Base-by-base conservation (phyloP, 2,113 vertebrate species). In the Catharus minimus region DNA sequence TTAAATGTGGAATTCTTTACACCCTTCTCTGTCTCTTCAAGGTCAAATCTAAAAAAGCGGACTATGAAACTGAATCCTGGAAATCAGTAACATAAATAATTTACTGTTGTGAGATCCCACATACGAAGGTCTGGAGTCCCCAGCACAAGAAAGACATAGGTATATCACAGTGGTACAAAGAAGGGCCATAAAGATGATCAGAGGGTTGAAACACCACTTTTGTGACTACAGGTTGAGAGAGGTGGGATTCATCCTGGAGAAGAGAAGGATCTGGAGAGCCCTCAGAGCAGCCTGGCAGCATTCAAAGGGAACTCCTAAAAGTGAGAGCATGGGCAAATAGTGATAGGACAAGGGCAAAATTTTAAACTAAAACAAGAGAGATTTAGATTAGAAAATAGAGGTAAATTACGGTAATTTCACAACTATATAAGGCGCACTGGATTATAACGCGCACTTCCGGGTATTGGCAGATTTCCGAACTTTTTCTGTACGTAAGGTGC, bases 161-260 rank as follows among this genome's bases (percentile, higher is more conserved):
- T 9, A 20, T 46, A 11, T 39, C 26, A 11, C 9, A n/a, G 3
- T 8, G 19, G 23, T 52, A 27, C 23, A 46, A 49, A 58, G 15
- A 38, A 56, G 23, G 23, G 11, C 7, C 38, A 46, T 0, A 0
- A 58, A 66, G 9, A n/a, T 52, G 10, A 46, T 33, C 27, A 66
- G 44, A 72, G 32, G 10, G 15, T 15, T 56, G 27, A 22, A 72
- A 11, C 6, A 50, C 18, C 36, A 27, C 10, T 80, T 26, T 15
- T 32, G 11, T 65, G 52, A n/a, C 10, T 11, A 38, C 13, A 58
- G 12, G 12, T 11, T 58, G 38, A 57, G 22, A 57, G 32, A 52
- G 10, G 23, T 14, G 5, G 9, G 44, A 20, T 23, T 43, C 11
- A 32, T 27, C 6, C 49, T 36, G 58, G 58, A 43, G 15, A 57